Base-by-base conservation (phyloP, 2,113 vertebrate genomes). In the Lipotes vexillifer region DNA sequence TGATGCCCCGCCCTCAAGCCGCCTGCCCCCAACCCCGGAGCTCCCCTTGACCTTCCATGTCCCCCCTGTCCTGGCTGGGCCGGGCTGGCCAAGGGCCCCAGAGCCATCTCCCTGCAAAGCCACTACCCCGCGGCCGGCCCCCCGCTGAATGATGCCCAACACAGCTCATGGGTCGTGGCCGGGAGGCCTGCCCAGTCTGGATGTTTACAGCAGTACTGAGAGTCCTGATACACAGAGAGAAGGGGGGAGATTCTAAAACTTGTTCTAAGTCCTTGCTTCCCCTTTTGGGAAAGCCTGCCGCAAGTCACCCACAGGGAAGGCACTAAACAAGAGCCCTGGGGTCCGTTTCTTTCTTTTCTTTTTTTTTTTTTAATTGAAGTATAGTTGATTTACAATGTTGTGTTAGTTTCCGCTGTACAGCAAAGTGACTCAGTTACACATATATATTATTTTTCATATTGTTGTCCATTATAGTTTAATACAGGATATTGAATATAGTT, bases 31-130 rank as follows among this genome's bases (percentile, higher is more conserved):
- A 3, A 5, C 49, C 49, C 49, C 49, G 14, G 49, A 52, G 49
- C 49, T 15, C 14, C 49, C 49, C 49, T 17, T 52, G 14, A 52
- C 49, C 49, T 52, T 52, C 49, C 14, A 52, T 3, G 49, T 52
- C 14, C 15, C 15, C 49, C 49, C 15, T 52, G 49, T 78, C 84
- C 85, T 92, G 83, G 71, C 94, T 27, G 36, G 18, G n/a, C 55
- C 72, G 94, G 78, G 86, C 97, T 96, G 92, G 93, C 97, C 92
- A 59, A 71, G 0, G 69, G 15, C 33, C 63, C 0, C 13, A 96
- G 93, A 97, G 86, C n/a, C 38, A 38, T 33, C 84, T 49, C 33
- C 31, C 55, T 59, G 5, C 21, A 61, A 33, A 17, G 68, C 77
- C 4, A n/a, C 71, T 83, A 11, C 57, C 36, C 14, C 69, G 49